Evolutionary conservation across 2,888 invertebrate genomes (phyloP), one percentile per base, ranked within the genome.

Genomic region (Gari tellinella): DNA sequence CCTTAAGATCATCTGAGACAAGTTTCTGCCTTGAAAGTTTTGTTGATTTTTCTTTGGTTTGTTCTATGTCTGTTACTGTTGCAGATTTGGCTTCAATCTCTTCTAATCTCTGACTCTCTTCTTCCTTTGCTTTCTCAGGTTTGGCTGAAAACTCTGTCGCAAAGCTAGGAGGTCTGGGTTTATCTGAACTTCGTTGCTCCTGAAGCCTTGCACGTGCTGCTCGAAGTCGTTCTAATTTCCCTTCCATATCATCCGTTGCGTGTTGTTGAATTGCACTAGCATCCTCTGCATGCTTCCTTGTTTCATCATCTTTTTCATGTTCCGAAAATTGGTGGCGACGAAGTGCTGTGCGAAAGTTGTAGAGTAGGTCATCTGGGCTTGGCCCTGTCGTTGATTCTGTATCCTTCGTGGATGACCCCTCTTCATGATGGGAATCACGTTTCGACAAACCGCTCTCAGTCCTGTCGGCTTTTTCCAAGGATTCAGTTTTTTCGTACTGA

Each of bases 341-440:
- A 43, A 79, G 66, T 46, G 79, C 79, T 69, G 68, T 68, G 40
- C 79, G 79, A 79, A 79, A 79, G 46, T 79, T 72, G 25, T 56
- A 72, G 41, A 79, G 66, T 23, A 75, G 63, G 25, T 75, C 75
- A 60, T 75, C 75, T 25, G 73, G 53, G 46, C 55, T 74, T 23
- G 23, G 23, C 23, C 68, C 74, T 26, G 49, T 26, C 23, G 64
- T 61, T 49, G 55, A 53, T 43, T 67, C 63, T 31, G 43, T 46
- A 25, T 41, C 43, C 26, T 57, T 58, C 12, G 63, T 57, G 48
- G 26, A 46, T 52, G 63, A 45, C 46, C 63, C 43, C 38, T 70
- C 64, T 31, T 70, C 64, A 38, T 26, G 55, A 61, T 55, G 48
- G 48, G 55, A 49, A n/a, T 52, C 48, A 19, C 43, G 52, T 41